Conservation (phyloP, 2,888 invertebrate species). For the Drosophila atripex region DNA sequence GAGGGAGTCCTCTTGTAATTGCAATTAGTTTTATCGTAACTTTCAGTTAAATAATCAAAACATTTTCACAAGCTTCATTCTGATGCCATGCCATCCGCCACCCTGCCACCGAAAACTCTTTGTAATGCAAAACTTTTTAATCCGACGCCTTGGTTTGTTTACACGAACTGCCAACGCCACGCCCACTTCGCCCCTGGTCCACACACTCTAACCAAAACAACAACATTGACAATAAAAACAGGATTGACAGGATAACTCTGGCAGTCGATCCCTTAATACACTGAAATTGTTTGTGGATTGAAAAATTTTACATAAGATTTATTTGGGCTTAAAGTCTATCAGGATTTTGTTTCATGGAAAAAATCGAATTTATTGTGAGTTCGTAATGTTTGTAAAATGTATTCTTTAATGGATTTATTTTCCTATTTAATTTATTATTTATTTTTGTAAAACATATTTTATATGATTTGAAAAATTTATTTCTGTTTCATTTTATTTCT, state of each 20-base stretch:
- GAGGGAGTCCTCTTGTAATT: conserved; percentile 40
- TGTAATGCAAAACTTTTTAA: conserved; percentile 69
- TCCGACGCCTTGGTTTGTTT: conserved; percentile 74
- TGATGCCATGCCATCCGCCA: neutral
- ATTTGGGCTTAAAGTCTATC: neutral
- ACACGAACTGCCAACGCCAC: conserved; percentile 55
- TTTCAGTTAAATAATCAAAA: conserved; percentile 60
- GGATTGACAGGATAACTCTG: conserved; percentile 25
- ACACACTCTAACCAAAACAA: conserved; percentile 45
- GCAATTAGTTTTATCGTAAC: conserved; percentile 63
- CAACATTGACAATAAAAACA: conserved; percentile 44
- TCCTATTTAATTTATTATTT: no score
- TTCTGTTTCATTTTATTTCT: no score
- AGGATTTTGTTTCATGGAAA: neutral
- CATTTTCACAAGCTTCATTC: conserved; percentile 57
- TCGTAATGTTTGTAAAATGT: no score
- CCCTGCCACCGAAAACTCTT: conserved; percentile 37
- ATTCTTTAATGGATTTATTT: no score
- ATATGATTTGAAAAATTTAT: no score
- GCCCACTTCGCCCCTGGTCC: conserved; percentile 33
- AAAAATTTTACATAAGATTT: neutral
- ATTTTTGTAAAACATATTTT: no score
- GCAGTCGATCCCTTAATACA: conserved; percentile 14
- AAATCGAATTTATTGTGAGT: no score
- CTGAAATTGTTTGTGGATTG: neutral